Base-by-base conservation (phyloP, 2,888 invertebrate species). In the Arctia plantaginis region DNA sequence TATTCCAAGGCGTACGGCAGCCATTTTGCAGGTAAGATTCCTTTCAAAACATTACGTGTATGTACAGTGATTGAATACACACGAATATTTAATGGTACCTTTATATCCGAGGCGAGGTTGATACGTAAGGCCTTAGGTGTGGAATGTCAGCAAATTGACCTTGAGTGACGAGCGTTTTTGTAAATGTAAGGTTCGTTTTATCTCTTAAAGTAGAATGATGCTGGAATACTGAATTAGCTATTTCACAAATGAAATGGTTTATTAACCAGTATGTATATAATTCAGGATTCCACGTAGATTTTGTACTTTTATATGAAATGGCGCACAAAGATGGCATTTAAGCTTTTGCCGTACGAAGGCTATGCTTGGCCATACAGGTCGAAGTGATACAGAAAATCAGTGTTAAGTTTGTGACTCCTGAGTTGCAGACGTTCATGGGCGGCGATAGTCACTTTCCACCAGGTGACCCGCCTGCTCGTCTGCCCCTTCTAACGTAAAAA, bases 31-130 rank as follows among this genome's bases (percentile, higher is more conserved):
- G 67, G 67, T 44, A 47, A 67, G 44, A 20, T 67, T 67, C 44
- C 20, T 67, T 47, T 47, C 44, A 67, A 67, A 67, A 67, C 67
- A 67, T 67, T 67, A 67, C 59, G 12, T 66, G 41, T 67, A 12
- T 20, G 30, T 67, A 33, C 33, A 47, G 72, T 80, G 76, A 79
- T 82, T 80, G 69, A 67, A 74, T 79, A 82, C 74, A 82, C 77
- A 71, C 66, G 82, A 80, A 66, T 82, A 82, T 82, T 82, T 80
- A 80, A 80, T 77, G 80, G 77, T 70, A 69, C 66, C 74, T 77
- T 80, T 77, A 77, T 72, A 72, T 82, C 74, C 73, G 6, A 65
- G 51, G 69, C 20, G n/a, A 75, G 75, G 27, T 35, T 33, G 20
- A 30, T 67, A 47, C 13, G 6, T 67, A 7, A 62, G 59, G 59